Evolutionary conservation across 64 coral and sea anemone genomes (phyloP), one percentile per base, ranked within the genome.

Genomic region (Pocillopora verrucosa): DNA sequence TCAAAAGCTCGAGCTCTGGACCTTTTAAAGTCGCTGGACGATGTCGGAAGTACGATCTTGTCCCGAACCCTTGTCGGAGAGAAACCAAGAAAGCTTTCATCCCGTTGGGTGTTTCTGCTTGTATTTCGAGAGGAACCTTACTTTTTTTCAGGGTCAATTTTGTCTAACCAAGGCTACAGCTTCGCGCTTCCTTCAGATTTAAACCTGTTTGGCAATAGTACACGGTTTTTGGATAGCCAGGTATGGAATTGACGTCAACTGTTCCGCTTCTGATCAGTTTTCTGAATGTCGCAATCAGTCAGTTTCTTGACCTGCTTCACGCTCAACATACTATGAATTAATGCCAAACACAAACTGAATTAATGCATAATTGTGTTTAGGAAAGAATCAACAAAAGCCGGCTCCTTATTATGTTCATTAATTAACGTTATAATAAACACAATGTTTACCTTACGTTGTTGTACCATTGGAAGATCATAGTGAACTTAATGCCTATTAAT

Each of bases 61-160:
- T 91, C 89, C n/a, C 82, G 51, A 58, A 83, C 16, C 5, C 16
- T 91, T 3, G 37, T 77, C 61, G 89, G 89, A 1, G 89, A 77
- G 36, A 25, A 64, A 10, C 30, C 72, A 16, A 67, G 19, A 30
- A 59, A 64, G 10, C 58, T 84, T 0, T 72, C 14, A 13, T 12
- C 19, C 9, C 56, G 72, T 10, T 36, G 36, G 13, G 64, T 77
- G 61, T 61, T 72, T 12, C 59, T 91, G 19, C 58, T 85, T 4
- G 15, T 91, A 4, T 77, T 30, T 1, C 34, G 80, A 5, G 69
- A 91, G 22, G 59, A 61, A n/a, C 89, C 89, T 16, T 9, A 30
- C 25, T 38, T 73, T 1, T 13, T 91, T 0, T 15, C 80, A 61
- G 89, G 89, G 38, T 75, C 79, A 15, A 11, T 24, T 36, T n/a